phyloP scores from a whole-genome alignment of 2,113 vertebrate genomes.

The Daubentonia madagascariensis region DNA sequence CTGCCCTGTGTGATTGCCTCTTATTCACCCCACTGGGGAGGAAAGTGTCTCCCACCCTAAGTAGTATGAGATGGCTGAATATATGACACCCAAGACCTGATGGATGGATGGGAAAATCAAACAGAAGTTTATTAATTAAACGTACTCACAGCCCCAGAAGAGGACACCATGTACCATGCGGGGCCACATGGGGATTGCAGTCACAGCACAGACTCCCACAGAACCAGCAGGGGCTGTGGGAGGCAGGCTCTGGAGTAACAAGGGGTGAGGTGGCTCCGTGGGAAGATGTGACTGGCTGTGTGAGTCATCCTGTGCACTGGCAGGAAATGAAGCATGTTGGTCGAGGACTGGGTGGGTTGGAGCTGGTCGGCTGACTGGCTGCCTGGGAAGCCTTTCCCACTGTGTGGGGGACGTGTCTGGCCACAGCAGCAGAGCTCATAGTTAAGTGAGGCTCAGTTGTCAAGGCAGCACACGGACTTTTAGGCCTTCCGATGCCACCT shows the following conservation, averaged over 20 bases:
- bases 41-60: background rate
- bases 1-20: background rate
- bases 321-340: no score
- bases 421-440: rapidly evolving
- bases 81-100: no score
- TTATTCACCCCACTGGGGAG: background rate
- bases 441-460: background rate
- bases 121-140: background rate
- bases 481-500: background rate
- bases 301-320: rapidly evolving
- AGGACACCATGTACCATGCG: rapidly evolving
- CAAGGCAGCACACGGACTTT: no score
- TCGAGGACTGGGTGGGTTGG: rapidly evolving
- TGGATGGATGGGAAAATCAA: background rate
- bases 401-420: rapidly evolving
- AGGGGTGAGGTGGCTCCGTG: rapidly evolving
- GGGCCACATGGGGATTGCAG: rapidly evolving
- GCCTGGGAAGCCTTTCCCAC: background rate
- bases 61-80: no score
- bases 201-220: background rate
- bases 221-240: rapidly evolving
- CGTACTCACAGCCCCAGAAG: background rate
- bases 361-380: no score
- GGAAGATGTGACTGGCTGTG: background rate
- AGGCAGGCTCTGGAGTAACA: rapidly evolving